These are phyloP conservation scores for Choloepus hoffmanni DNA, from an alignment of 2,113 vertebrate genomes.

Conservation along the genomic window DNA sequence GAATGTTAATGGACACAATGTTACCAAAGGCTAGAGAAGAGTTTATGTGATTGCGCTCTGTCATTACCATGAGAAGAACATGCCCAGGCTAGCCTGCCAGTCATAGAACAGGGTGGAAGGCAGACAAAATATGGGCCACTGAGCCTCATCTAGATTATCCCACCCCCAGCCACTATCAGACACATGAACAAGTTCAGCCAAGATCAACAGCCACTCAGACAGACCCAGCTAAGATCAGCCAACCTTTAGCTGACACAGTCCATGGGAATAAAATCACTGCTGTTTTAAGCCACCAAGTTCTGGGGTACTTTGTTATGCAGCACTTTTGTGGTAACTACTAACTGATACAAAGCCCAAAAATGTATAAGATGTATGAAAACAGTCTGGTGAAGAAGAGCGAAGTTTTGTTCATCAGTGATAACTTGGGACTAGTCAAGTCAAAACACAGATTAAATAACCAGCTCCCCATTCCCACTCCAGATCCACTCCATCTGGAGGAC, in stretches of 20 bases:
- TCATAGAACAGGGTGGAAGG: neutral
- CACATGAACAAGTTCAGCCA: neutral
- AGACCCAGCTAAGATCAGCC: neutral
- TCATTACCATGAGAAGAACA: neutral
- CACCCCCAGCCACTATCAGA: neutral
- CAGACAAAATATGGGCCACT: neutral
- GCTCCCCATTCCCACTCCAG: neutral
- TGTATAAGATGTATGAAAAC: neutral
- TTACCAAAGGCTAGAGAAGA: neutral
- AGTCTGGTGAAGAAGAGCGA: neutral
- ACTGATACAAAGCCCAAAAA: neutral
- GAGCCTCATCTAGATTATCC: neutral
- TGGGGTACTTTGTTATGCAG: neutral
- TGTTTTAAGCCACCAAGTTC: neutral
- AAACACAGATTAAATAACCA: neutral
- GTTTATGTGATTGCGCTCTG: neutral
- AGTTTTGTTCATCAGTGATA: neutral
- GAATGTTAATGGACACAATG: neutral
- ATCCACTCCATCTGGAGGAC: neutral
- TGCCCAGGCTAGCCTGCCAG: neutral
- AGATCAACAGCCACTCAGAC: no score
- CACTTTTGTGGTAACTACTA: neutral
- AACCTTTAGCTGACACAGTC: neutral
- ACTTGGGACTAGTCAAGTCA: neutral
- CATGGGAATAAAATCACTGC: neutral